Conservation (phyloP, 30 jellyfish, hydroid and myxozoan genomes). For the Rhopilema esculentum region DNA sequence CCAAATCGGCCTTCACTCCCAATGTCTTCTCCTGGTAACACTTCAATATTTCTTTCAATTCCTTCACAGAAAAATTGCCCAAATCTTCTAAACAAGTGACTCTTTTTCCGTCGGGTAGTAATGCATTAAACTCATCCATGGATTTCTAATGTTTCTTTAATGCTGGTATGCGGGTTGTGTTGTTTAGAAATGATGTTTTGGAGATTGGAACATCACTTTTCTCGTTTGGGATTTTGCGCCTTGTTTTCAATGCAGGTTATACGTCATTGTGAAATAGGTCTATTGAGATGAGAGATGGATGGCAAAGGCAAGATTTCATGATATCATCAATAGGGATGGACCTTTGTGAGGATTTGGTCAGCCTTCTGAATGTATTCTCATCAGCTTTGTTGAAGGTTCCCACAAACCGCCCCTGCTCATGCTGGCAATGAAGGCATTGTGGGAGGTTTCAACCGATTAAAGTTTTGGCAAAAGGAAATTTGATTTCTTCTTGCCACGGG, state of each 20-base stretch:
- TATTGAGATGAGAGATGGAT: neutral
- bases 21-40: constrained; percentile 44
- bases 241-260: constrained; percentile 9
- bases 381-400: constrained; percentile 22
- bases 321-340: constrained; percentile 15
- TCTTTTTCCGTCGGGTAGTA: constrained; percentile 32
- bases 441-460: neutral
- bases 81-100: constrained; percentile 39
- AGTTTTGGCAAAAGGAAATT: neutral
- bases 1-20: constrained; percentile 57
- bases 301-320: constrained; percentile 15
- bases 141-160: neutral
- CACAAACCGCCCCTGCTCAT: constrained; percentile 41
- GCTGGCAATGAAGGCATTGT: constrained; percentile 13
- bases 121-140: constrained; percentile 17
- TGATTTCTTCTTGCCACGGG: constrained; percentile 30
- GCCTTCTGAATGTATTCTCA: constrained; percentile 13
- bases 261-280: constrained; percentile 20
- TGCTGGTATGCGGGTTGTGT: neutral
- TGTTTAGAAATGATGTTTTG: neutral
- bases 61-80: constrained; percentile 16
- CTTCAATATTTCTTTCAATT: constrained; percentile 12
- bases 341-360: constrained; percentile 4
- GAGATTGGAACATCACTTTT: constrained; percentile 14
- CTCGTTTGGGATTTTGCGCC: constrained; percentile 21